A percentile compares a stretch with the other conserved stretches of the same genome.
phyloP scores from a whole-genome alignment of 1,140 invertebrate genomes.

The Drosophila fuyamai region DNA sequence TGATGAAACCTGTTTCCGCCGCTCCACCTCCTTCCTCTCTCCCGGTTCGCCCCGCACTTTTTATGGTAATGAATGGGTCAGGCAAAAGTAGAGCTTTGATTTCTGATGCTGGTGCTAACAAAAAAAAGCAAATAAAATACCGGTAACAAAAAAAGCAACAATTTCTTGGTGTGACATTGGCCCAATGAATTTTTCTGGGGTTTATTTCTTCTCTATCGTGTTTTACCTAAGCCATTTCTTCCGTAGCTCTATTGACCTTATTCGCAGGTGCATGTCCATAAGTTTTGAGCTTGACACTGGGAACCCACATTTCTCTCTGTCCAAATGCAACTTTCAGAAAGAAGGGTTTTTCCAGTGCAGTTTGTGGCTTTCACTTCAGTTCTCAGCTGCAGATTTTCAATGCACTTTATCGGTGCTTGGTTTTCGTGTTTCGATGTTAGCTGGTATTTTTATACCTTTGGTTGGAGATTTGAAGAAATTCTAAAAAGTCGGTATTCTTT shows the following conservation, averaged over 20 bases:
- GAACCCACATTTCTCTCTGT: conserved; percentile 21
- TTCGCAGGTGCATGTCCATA: conserved; percentile 54
- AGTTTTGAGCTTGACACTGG: conserved; percentile 33
- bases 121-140: conserved; percentile 62
- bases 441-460: conserved; percentile 5
- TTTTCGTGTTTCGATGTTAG: conserved; percentile 7
- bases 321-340: conserved; percentile 22
- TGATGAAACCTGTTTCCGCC: conserved; percentile 40
- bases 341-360: conserved; percentile 23
- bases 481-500: no score
- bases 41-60: conserved; percentile 10
- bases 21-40: background rate
- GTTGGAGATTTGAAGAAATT: no score
- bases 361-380: conserved; percentile 43
- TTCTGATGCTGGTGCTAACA: conserved; percentile 59
- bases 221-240: conserved; percentile 38
- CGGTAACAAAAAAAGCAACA: conserved; percentile 27
- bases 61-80: conserved; percentile 56
- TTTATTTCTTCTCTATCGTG: conserved; percentile 18
- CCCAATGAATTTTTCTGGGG: conserved; percentile 34
- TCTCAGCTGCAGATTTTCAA: conserved; percentile 31
- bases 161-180: conserved; percentile 55
- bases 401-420: conserved; percentile 26
- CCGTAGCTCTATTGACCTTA: conserved; percentile 61
- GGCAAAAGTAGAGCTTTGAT: conserved; percentile 45